Base-by-base conservation (phyloP, 2,888 invertebrate genomes). In the Drosophila subquinaria region DNA sequence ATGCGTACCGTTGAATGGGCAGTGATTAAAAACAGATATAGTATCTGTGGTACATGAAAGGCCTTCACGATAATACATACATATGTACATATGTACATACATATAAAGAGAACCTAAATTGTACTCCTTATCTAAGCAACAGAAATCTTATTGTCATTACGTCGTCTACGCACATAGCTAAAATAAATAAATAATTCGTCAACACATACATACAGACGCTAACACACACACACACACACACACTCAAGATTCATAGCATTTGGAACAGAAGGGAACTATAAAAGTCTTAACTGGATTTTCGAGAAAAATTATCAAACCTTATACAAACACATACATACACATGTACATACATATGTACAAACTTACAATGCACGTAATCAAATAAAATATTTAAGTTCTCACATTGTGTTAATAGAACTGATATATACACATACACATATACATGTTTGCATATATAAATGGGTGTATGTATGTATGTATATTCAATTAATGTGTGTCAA, bases 111-210 rank as follows among this genome's bases (percentile, higher is more conserved):
- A 72, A 64, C 56, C 51, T 72, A 30, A 61, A 65, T 61, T 51
- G 59, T 61, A 45, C 43, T 55, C 55, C 56, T 71, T 70, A 71
- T 75, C 72, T 63, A 50, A 63, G 55, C 56, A 43, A 60, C 56
- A 57, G 47, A 60, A 63, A 76, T 65, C 74, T 65, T 69, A 62
- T 45, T 68, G 64, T 59, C 56, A 67, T 73, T 73, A 73, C 57
- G 55, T 63, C 35, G 27, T 27, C 27, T 60, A 56, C 65, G 38
- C 45, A 38, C 55, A 71, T 62, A 71, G 17, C 13, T 35, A 48
- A 76, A 65, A 61, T 59, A 65, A 76, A 55, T 69, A 69, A 48
- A 38, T 65, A 33, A 43, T 69, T 23, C 60, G 27, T 11, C 51
- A 38, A 50, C 40, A 68, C n/a, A 59, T n/a, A 52, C 6, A 38